Base-by-base conservation (phyloP, 2,888 invertebrate genomes). In the Drosophila fungiperda region DNA sequence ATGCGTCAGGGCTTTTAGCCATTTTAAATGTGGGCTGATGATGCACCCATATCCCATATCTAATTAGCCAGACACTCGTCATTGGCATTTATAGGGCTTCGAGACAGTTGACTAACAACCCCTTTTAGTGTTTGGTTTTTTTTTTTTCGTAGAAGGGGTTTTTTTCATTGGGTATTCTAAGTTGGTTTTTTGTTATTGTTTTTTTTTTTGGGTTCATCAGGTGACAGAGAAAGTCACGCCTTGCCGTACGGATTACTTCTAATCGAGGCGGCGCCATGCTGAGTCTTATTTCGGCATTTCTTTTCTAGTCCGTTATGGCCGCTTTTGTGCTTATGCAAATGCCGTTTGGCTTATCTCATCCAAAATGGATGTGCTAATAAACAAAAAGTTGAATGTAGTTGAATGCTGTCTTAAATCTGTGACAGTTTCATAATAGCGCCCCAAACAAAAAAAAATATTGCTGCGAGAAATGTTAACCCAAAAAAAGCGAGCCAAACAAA, bases 361-460 rank as follows among this genome's bases (percentile, higher is more conserved):
- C 75, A 23, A 76, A 80, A 67, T 60, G 57, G 50, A 68, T 69
- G 74, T 60, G 58, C 67, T 69, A 84, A 82, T 82, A 82, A 82
- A 87, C 83, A 84, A 80, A 59, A 68, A 76, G 15, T 45, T 45
- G 15, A 45, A 70, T 73, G 69, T 80, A 73, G 77, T 55, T 38
- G 38, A 45, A 45, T 65, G 73, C 73, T 71, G 71, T 70, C 67
- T 76, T 69, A 88, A 86, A 76, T 88, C 87, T 76, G 85, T 84
- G 89, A 84, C 84, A 84, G 89, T 89, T 84, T 87, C 89, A 84
- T 89, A 84, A 89, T 87, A 89, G 75, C 50, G 58, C 12, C 60
- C 50, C 23, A 53, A 62, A 50, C 55, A 64, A 32, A 60, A 32
- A 33, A 65, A 68, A 29, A 58, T 11, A 35, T 64, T 76, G 73